A percentile compares a stretch with the other conserved stretches of the same genome.
These are phyloP conservation scores for Leptothorax acervorum DNA, from an alignment of 2,888 invertebrate species.

Conservation along the genomic window DNA sequence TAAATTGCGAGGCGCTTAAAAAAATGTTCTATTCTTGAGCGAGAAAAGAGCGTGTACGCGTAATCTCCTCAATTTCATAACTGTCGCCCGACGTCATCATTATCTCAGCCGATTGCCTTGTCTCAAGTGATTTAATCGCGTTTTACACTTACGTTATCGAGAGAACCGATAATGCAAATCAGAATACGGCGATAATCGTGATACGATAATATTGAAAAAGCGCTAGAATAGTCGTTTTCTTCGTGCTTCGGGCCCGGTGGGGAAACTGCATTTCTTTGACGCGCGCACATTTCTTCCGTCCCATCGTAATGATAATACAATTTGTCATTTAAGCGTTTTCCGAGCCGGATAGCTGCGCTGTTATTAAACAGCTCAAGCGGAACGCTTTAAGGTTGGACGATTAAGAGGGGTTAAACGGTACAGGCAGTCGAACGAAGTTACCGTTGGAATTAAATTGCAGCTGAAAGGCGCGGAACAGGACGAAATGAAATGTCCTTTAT, in stretches of 20 bases:
- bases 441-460: constrained; percentile 37
- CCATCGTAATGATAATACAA: constrained; percentile 46
- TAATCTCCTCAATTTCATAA: constrained; percentile 4
- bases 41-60: neutral
- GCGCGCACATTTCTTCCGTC: constrained; percentile 12
- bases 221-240: neutral
- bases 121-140: constrained; percentile 21
- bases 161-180: constrained; percentile 10
- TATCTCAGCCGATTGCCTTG: neutral
- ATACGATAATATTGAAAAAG: constrained; percentile 10
- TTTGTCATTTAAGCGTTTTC: constrained; percentile 52
- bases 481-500: constrained; percentile 51
- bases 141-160: constrained; percentile 1
- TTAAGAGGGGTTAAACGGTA: constrained; percentile 46
- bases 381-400: constrained; percentile 41
- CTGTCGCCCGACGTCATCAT: neutral
- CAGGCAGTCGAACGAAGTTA: constrained; percentile 44
- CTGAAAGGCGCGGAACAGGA: constrained; percentile 32
- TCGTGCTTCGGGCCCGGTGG: neutral
- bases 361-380: constrained; percentile 33
- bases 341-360: constrained; percentile 31
- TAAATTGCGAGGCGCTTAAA: neutral
- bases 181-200: constrained; percentile 14
- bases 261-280: constrained; percentile 1
- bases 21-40: neutral